Base-by-base conservation (phyloP, 1,140 invertebrate species). In the Ericerus pela region DNA sequence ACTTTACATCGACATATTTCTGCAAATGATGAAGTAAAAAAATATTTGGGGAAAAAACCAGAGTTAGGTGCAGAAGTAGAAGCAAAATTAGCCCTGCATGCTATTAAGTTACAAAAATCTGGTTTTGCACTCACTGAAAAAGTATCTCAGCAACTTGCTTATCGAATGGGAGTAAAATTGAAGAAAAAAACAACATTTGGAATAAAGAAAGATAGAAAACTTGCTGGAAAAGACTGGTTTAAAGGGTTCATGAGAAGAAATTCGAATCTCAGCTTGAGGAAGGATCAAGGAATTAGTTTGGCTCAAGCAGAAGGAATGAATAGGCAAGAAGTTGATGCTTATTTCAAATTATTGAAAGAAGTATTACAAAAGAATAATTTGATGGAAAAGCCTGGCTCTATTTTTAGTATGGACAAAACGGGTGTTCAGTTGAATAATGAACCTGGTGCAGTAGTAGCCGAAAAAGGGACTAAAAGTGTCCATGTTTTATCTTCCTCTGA, bases 351-450 rank as follows among this genome's bases (percentile, higher is more conserved):
- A n/a, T 33, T 33, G 30, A 33, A 33, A 33, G 8, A 8, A n/a
- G n/a, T 33, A 10, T 33, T 33, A n/a, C 8, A 10, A 33, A n/a
- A 33, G n/a, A 33, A 33, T n/a, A n/a, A 33, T n/a, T n/a, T 33
- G 8, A 8, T 10, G 30, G 8, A n/a, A 33, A 33, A 33, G n/a
- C 8, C 8, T 10, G n/a, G n/a, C 8, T 10, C 8, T 10, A 33
- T 10, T n/a, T 33, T 33, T 33, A 33, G n/a, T 33, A 33, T 33
- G 30, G 30, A 33, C 30, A 8, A 33, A n/a, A 10, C 8, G 8
- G 30, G 30, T 33, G n/a, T 33, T 8, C n/a, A 33, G 30, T 33
- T 67, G 8, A 67, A 66, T 54, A 66, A 63, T 56, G 61, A 60
- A 58, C 47, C 58, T 6, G 54, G 54, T 14, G 12, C 43, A n/a